These are phyloP conservation scores for Meriones psammophilus DNA, from an alignment of 2,797 vertebrate genomes.

Conservation along the genomic window DNA sequence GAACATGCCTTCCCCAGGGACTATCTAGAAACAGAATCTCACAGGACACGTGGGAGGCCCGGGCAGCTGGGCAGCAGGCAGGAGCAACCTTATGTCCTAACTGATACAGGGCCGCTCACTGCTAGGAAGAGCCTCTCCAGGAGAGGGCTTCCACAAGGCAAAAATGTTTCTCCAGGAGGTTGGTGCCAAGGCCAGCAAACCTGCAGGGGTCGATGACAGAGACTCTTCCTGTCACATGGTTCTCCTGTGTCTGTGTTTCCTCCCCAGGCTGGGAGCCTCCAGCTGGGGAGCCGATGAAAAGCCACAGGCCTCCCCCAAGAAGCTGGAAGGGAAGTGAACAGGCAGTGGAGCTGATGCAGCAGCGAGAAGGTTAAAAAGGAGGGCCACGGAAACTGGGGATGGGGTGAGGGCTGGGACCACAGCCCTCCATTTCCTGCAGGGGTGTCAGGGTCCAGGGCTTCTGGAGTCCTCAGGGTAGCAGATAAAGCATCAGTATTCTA, in stretches of 20 bases:
- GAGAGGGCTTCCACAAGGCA: not conserved
- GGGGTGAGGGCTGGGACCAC: not conserved
- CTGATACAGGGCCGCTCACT: too few species aligned
- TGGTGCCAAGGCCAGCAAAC: not conserved
- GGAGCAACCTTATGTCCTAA: too few species aligned
- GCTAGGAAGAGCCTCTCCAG: not conserved
- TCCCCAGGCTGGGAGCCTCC: not conserved
- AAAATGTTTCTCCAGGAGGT: slow-evolving; percentile 13
- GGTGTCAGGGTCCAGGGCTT: fast-evolving
- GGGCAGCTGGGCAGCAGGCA: too few species aligned
- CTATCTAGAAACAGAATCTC: slow-evolving; percentile 31
- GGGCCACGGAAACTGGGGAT: too few species aligned
- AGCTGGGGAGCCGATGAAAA: slow-evolving; percentile 4
- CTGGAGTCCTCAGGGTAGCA: too few species aligned
- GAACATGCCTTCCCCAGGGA: not conserved
- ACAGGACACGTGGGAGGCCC: not conserved
- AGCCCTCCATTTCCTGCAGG: not conserved
- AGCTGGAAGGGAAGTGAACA: fast-evolving
- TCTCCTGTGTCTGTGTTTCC: not conserved
- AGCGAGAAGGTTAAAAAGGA: not conserved
- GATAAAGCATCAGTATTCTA: not conserved
- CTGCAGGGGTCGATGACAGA: not conserved
- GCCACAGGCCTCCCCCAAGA: not conserved
- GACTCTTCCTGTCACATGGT: not conserved
- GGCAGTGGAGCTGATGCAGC: fast-evolving